These are phyloP conservation scores for Peromyscus californicus DNA, from an alignment of 2,113 vertebrate genomes.

Conservation along the genomic window DNA sequence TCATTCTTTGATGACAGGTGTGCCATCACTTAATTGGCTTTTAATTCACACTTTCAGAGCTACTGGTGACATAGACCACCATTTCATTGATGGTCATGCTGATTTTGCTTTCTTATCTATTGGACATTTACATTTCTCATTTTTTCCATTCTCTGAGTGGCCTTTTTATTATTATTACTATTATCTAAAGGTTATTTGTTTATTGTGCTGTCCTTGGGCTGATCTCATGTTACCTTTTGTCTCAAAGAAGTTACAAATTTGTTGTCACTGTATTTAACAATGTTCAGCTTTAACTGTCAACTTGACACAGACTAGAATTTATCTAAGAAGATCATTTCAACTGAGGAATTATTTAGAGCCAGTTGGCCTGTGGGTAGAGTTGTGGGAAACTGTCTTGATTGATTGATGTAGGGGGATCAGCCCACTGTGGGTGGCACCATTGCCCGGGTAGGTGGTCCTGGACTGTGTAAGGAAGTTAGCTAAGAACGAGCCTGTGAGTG, in stretches of 20 bases:
- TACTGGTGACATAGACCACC: not conserved
- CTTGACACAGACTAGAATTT: not conserved
- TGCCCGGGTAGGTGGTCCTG: not conserved
- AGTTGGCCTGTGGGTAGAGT: not conserved
- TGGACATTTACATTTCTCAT: not conserved
- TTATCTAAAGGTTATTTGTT: not conserved
- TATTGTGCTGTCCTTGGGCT: not conserved
- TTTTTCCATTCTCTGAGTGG: not conserved
- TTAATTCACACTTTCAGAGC: not conserved
- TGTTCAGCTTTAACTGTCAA: not conserved
- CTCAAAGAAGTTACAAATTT: not conserved
- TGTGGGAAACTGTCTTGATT: not conserved
- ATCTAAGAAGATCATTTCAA: not conserved
- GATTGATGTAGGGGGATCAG: not conserved
- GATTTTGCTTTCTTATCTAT: not conserved
- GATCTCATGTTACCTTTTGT: not conserved
- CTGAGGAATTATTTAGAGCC: not conserved
- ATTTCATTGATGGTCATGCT: not conserved
- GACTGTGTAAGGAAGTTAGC: not conserved
- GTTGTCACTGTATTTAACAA: not conserved
- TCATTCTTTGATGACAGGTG: not conserved
- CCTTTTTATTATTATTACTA: not conserved
- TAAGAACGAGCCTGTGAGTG: not conserved
- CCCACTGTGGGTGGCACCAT: not conserved
- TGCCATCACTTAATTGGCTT: not conserved